Conservation (phyloP, 2,797 vertebrate genomes). For the Crocidura indochinensis region DNA sequence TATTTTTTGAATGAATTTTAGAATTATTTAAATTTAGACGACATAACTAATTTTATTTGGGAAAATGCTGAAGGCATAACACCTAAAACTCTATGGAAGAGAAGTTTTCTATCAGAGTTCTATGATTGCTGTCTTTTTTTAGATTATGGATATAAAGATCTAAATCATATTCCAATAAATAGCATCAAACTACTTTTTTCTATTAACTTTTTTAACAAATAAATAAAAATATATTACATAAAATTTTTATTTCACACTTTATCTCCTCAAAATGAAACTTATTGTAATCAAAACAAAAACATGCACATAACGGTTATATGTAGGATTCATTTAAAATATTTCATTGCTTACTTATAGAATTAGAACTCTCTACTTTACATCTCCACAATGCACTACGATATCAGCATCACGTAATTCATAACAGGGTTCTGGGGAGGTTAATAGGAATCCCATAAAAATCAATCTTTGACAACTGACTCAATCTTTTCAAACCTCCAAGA, state of each 20-base stretch:
- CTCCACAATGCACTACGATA: background rate
- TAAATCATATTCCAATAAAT: conserved; percentile 18
- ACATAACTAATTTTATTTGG: conserved; percentile 60
- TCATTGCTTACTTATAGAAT: background rate
- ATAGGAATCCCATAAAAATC: background rate
- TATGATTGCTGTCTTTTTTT: background rate
- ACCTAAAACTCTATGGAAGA: background rate
- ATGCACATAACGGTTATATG: background rate
- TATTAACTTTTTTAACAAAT: conserved; percentile 38
- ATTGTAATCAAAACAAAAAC: conserved; percentile 37
- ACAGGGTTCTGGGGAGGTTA: background rate
- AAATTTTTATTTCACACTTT: conserved; percentile 20
- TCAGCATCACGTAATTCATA: background rate
- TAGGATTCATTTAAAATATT: background rate
- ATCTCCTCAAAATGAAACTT: conserved; percentile 46
- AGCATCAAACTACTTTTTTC: conserved; percentile 9
- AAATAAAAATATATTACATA: conserved; percentile 23
- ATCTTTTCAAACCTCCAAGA: background rate
- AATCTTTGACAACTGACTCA: conserved; percentile 1
- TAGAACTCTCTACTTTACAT: background rate
- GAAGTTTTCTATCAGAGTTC: background rate
- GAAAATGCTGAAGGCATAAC: background rate
- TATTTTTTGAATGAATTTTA: conserved; percentile 41
- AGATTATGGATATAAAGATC: background rate
- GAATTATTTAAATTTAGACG: too few species aligned